Evolutionary conservation across 1,140 invertebrate species (phyloP), one percentile per base, ranked within the genome.

Genomic region (Colletes latitarsis): DNA sequence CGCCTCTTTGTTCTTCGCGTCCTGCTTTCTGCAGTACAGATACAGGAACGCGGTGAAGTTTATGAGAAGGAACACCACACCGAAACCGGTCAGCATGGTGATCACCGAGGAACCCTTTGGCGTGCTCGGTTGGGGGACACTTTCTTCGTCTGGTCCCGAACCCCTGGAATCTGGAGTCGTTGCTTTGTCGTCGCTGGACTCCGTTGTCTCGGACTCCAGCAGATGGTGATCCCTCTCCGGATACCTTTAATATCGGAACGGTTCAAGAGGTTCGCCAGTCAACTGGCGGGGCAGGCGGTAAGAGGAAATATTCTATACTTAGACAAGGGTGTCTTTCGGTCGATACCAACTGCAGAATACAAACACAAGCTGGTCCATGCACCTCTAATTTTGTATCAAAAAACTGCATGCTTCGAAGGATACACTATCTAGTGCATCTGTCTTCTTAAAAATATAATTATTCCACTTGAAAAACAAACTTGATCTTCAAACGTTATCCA

Each of bases 11-110:
- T 92, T 88, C 87, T 93, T 93, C 58, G 95, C 88, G 89, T 94
- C 95, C 81, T 95, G 94, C 83, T 96, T 95, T 89, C 96, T 97
- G 81, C 96, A 96, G 89, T 97, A 97, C n/a, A 98, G 93, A 58
- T 95, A 95, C 6, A 95, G 94, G 85, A 97, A 97, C 10, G 96
- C 95, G 49, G 96, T 95, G 3, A 98, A 90, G 91, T 98, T 99
- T 15, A 98, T 93, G n/a, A 97, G 92, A 2, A 99, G 93, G 88
- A 99, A 97, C 39, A 96, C 92, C 55, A 97, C 94, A 19, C 96
- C 96, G 39, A 98, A 94, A 0, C 96, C 95, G 15, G 98, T 96
- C 62, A 97, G 95, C 63, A 98, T 93, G 69, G 95, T 95, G 63
- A 97, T 92, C 3, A 95, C 95, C 6, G 92, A 94, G 46, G 89